Evolutionary conservation across 2,797 vertebrate genomes (phyloP), one percentile per base, ranked within the genome.

Genomic region (Ptychadena robeensis): DNA sequence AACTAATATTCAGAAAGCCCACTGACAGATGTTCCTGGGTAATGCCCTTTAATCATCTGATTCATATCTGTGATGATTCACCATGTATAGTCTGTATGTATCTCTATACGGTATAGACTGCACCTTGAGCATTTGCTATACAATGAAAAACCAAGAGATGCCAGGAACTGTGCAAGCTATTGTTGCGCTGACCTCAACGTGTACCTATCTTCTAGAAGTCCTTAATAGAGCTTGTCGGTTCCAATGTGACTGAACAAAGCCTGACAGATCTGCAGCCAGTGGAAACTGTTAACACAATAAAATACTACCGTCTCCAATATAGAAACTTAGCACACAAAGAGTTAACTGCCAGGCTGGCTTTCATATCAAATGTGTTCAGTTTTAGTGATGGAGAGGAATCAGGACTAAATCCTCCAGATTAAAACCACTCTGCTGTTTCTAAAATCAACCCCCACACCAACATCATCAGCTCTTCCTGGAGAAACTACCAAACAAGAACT

Each of bases 401-500:
- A 69, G 82, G 82, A 85, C 80, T 85, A 75, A 15, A 71, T 31
- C 27, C 48, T 67, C 48, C 78, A 76, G 82, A 80, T 85, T 85
- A 85, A 85, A 80, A 18, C 30, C 78, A 53, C 66, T 80, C 71
- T 70, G 71, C 57, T 32, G 28, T 68, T 68, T 15, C n/a, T 57
- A 66, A 65, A 59, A 34, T 63, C 77, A 32, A 28, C 59, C 77
- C 34, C 70, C 14, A 5, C 40, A 48, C 64, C 73, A 27, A 32
- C 37, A 64, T 75, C 64, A 85, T 57, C 65, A 44, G 73, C 48
- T 31, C 32, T 64, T 30, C 10, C 64, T 69, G 35, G 18, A 80
- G 66, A 64, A 32, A 40, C 27, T 28, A 10, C 38, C 32, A 35
- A 27, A 35, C 72, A 34, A 57, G 12, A 37, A 75, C 25, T 63